A percentile compares a stretch with the other conserved stretches of the same genome.
Conservation (phyloP, 2,113 vertebrate species). For the Rhabdornis inornatus region DNA sequence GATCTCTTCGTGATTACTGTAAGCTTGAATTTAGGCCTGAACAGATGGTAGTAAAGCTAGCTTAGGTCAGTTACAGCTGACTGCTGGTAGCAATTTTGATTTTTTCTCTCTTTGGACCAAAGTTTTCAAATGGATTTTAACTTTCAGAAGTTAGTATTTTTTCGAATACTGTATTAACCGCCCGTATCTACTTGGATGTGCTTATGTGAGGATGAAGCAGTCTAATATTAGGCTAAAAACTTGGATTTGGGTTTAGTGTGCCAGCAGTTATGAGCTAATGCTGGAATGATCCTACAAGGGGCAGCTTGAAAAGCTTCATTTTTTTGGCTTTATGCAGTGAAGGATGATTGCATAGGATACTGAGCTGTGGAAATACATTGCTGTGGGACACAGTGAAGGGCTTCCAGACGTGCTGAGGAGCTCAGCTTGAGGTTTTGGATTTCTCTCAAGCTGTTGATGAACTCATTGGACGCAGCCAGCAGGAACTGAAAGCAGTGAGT, state of each 20-base stretch:
- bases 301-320: not conserved
- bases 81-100: not conserved
- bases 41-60: not conserved
- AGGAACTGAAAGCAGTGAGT: not conserved
- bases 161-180: not conserved
- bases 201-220: not conserved
- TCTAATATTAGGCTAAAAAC: not conserved
- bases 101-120: not conserved
- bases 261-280: not conserved
- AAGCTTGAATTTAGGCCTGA: not conserved
- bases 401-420: not conserved
- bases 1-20: not conserved
- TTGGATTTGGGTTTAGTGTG: not conserved
- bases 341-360: not conserved
- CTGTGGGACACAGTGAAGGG: not conserved
- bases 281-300: not conserved
- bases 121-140: not conserved
- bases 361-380: not conserved
- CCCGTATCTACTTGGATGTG: not conserved
- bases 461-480: not conserved
- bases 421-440: conserved; percentile 6
- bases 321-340: not conserved
- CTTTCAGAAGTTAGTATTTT: not conserved
- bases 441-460: conserved; percentile 14
- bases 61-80: not conserved